Conservation (phyloP, 1,140 invertebrate genomes). For the Trypoxylus dichotomus region DNA sequence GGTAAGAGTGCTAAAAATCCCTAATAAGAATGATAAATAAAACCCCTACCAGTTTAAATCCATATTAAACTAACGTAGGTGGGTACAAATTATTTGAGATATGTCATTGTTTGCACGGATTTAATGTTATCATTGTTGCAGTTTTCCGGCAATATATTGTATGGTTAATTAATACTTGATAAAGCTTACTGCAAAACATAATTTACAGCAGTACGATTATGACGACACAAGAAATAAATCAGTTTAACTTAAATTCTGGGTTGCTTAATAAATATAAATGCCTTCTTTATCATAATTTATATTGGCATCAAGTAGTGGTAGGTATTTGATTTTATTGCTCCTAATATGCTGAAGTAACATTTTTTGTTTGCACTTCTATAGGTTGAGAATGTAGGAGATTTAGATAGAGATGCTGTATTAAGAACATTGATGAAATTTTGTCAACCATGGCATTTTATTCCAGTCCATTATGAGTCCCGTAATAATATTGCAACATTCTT, state of each 20-base stretch:
- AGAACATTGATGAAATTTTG: conserved; percentile 55
- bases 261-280: conserved; percentile 26
- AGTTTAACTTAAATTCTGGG: conserved; percentile 23
- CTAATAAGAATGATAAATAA: too few species aligned
- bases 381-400: conserved; percentile 49
- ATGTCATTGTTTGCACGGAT: too few species aligned
- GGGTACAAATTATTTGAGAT: too few species aligned
- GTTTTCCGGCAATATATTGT: too few species aligned
- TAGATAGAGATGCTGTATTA: conserved; percentile 54
- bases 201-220: background rate
- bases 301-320: conserved; percentile 18
- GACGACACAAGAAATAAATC: conserved; percentile 18
- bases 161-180: too few species aligned
- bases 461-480: conserved; percentile 53
- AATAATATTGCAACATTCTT: conserved; percentile 54
- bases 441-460: conserved; percentile 57
- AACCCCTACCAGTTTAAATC: too few species aligned
- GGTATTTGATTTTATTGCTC: background rate
- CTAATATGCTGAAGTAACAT: too few species aligned
- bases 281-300: conserved; percentile 11
- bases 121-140: too few species aligned
- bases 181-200: too few species aligned
- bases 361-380: conserved; percentile 24
- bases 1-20: too few species aligned
- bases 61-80: too few species aligned